Conservation (phyloP, 2,113 vertebrate species). For the Misgurnus mizolepis region DNA sequence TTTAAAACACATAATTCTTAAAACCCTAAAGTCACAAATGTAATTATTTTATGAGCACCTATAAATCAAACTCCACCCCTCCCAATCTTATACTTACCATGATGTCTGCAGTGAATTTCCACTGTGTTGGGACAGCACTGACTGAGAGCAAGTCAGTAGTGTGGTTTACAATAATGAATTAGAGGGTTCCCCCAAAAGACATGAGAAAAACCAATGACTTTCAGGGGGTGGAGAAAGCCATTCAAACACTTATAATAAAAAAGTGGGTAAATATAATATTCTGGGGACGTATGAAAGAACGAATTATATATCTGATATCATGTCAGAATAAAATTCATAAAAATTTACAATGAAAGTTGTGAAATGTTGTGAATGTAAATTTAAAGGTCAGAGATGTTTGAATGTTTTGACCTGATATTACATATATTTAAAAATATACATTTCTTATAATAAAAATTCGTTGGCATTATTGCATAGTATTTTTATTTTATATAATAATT, state of each 20-base stretch:
- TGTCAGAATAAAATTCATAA: neutral
- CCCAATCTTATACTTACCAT: slow-evolving; percentile 26
- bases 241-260: neutral
- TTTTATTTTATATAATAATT: too few species aligned
- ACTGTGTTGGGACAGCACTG: slow-evolving; percentile 15
- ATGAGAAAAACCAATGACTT: slow-evolving; percentile 49
- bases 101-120: slow-evolving; percentile 22
- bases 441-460: too few species aligned
- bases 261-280: neutral
- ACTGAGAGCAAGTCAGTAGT: slow-evolving; percentile 18
- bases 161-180: slow-evolving; percentile 20
- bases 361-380: too few species aligned
- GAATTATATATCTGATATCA: neutral
- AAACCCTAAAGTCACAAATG: neutral
- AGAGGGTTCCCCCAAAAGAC: slow-evolving; percentile 24
- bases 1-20: neutral
- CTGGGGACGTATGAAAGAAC: neutral
- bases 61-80: neutral
- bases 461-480: too few species aligned
- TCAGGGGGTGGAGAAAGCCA: slow-evolving; percentile 67
- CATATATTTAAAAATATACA: neutral
- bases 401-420: neutral
- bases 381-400: too few species aligned
- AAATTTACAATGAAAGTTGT: too few species aligned
- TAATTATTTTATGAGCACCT: neutral